Base-by-base conservation (phyloP, 2,113 vertebrate species). In the Platichthys flesus region DNA sequence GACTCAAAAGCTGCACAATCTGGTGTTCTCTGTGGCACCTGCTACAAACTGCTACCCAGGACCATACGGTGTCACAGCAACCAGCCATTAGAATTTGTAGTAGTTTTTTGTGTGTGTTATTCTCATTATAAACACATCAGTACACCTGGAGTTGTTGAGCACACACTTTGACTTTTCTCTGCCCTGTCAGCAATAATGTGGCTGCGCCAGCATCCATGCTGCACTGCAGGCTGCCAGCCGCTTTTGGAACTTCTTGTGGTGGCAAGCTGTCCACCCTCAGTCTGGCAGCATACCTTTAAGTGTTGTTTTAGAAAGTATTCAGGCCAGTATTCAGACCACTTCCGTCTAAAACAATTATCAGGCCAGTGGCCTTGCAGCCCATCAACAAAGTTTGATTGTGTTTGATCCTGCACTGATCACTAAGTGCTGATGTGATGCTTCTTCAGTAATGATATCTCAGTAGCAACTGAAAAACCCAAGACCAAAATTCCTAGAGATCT, bases 161-260 rank as follows among this genome's bases (percentile, higher is more conserved):
- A 21, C 55, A 66, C 55, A 24, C 45, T 55, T 21, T 62, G 8
- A 26, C 5, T 58, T 79, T 62, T 42, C 57, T 75, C 67, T 85
- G 85, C 81, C 67, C 52, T 12, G 63, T 91, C 89, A 90, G 89
- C 89, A 76, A 20, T 74, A 13, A 23, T 76, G 74, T n/a, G 0
- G 21, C 72, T 71, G 14, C 65, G 49, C 58, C 75, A 81, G 66
- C 60, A 45, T 59, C 66, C 42, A 72, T 28, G 71, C 74, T 69
- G 71, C 79, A 77, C 40, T 58, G 52, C 64, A 49, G 69, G 59
- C 52, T 24, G 59, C 71, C 52, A 67, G 78, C 65, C 58, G 60
- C 26, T 56, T 59, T 54, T 74, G 42, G 12, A 58, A 18, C 74
- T 76, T 80, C 23, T 69, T 64, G 51, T 12, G 20, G 24, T 60